Evolutionary conservation across 2,888 invertebrate species (phyloP).

Genomic region (Pantelozetes paolii): DNA sequence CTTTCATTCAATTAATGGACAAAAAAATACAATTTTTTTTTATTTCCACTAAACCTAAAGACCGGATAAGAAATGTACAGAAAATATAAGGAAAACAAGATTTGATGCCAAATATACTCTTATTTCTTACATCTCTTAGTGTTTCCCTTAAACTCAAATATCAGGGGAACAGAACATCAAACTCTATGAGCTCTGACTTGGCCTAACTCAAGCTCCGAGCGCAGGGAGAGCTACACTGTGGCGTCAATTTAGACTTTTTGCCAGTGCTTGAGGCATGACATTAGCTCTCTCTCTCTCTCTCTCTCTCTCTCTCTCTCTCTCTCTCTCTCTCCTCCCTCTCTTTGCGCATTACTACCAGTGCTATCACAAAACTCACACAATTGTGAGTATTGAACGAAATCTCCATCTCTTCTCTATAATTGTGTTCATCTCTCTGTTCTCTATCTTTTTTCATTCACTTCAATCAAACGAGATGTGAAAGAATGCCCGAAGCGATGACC

Average conservation of each 20-base stretch:
- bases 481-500: conserved; percentile 17
- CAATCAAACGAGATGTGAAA: conserved; percentile 29
- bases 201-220: conserved; percentile 14
- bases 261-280: conserved; percentile 26
- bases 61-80: not conserved
- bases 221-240: conserved; percentile 21
- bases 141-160: conserved; percentile 27
- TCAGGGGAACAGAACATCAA: conserved; percentile 24
- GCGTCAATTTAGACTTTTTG: conserved; percentile 31
- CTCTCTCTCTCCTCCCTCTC: too few relatives aligned
- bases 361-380: not conserved
- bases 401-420: conserved; percentile 25
- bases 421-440: conserved; percentile 15
- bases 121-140: not conserved
- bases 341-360: conserved; percentile 11
- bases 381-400: conserved; percentile 4
- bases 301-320: too few relatives aligned
- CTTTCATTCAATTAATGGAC: conserved; percentile 21
- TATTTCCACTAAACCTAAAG: not conserved
- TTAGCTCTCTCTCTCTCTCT: too few relatives aligned
- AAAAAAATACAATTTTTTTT: conserved; percentile 2
- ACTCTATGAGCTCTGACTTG: conserved; percentile 17
- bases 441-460: conserved; percentile 8
- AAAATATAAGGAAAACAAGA: too few relatives aligned
- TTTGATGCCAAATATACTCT: conserved; percentile 2